Base-by-base conservation (phyloP, 2,888 invertebrate genomes). In the Tenthredo notha region DNA sequence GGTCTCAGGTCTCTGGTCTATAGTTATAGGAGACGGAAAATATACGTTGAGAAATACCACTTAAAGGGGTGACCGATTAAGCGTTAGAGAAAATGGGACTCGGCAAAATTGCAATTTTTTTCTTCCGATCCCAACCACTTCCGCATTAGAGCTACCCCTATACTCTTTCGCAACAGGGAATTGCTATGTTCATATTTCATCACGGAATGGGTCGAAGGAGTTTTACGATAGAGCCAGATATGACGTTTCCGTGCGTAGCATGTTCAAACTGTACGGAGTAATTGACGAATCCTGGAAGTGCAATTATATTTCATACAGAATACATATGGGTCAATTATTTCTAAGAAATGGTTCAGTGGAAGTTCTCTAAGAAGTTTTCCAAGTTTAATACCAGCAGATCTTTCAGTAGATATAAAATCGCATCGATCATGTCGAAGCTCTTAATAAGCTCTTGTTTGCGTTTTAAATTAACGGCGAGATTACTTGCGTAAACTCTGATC, bases 101-200 rank as follows among this genome's bases (percentile, higher is more conserved):
- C 18, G 40, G 47, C 80, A 50, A 58, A 80, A 80, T 80, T 80
- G 80, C 58, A 21, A 80, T 80, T 80, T 80, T 75, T 80, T 80
- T 58, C 12, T 37, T 37, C 58, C 15, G 21, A 80, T 50, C 78
- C 61, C 25, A 40, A 25, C 37, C 58, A 37, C 78, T 80, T 61
- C 40, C 37, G 40, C 61, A 40, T 80, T 18, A 21, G 40, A 54
- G 3, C 37, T 21, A 5, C 58, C 58, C 21, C 33, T 29, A 47
- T 3, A 6, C 29, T 54, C 18, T 18, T 18, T n/a, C 50, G n/a
- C 54, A 77, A 50, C 54, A 54, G 18, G 77, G 61, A 58, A 58
- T 80, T 74, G 43, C 72, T 6, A n/a, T 40, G 40, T 74, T 43
- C 43, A 74, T 74, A 74, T 74, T 80, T 80, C 78, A 47, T 77